Conservation (phyloP, 23 tunicate species). For the Trididemnum nubilum region DNA sequence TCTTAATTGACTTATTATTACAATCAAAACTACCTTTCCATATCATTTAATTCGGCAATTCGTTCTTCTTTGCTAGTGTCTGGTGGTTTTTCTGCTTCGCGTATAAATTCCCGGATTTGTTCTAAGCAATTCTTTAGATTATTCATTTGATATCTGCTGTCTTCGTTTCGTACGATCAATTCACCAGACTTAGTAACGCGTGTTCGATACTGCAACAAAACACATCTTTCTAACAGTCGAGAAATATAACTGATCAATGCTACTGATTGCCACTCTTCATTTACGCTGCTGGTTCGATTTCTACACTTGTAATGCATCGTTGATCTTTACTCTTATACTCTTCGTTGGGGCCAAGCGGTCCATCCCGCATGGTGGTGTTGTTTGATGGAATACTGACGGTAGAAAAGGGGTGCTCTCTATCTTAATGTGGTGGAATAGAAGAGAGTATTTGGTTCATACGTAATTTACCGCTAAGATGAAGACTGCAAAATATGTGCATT, state of each 20-base stretch:
- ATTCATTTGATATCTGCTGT: conserved; percentile 71
- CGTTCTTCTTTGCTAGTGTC: conserved; percentile 56
- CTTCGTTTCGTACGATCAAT: conserved; percentile 60
- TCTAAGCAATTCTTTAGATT: conserved; percentile 66
- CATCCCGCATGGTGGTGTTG: no score
- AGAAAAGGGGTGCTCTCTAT: no score
- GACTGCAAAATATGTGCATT: no score
- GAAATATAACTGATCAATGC: background rate
- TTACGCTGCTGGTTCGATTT: background rate
- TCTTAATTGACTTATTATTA: no score
- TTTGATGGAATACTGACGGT: no score
- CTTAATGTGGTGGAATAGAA: no score
- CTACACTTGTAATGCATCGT: background rate
- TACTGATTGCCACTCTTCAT: background rate
- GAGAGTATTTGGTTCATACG: no score
- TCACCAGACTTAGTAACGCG: conserved; percentile 57
- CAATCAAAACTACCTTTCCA: conserved; percentile 58
- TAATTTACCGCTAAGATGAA: no score
- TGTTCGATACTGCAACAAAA: conserved; percentile 54
- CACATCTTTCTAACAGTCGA: background rate
- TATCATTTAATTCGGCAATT: conserved; percentile 51
- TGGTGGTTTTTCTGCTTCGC: conserved; percentile 60
- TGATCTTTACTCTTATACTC: background rate
- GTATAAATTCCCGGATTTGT: conserved; percentile 40
- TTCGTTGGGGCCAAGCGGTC: no score